Evolutionary conservation across 64 coral and sea anemone species (phyloP).

Genomic region (Catalaphyllia jardinei): DNA sequence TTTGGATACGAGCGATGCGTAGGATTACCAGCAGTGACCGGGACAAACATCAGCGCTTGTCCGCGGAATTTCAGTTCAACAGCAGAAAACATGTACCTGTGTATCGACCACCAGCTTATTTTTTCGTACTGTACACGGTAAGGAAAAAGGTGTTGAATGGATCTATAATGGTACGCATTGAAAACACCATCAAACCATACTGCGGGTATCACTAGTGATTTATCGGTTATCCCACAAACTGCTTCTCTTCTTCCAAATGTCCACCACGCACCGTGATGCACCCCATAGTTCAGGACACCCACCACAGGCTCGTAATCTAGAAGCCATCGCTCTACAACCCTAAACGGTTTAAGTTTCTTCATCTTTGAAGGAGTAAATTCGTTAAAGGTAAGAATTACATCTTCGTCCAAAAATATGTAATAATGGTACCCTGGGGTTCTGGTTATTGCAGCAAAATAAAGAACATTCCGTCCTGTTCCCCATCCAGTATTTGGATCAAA

Average conservation of each 20-base stretch:
- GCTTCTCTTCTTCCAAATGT: background rate
- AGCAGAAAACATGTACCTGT: constrained; percentile 1
- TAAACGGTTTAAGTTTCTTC: constrained; percentile 3
- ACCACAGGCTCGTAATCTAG: constrained; percentile 53
- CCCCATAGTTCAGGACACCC: constrained; percentile 21
- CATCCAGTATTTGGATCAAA: constrained; percentile 38
- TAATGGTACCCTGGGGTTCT: constrained; percentile 32
- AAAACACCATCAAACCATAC: constrained; percentile 53
- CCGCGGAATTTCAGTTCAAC: constrained; percentile 19
- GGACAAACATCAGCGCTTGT: constrained; percentile 28
- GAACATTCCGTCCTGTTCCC: constrained; percentile 51
- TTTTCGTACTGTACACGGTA: constrained; percentile 11
- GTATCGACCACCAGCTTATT: constrained; percentile 12
- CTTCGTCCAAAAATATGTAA: constrained; percentile 61
- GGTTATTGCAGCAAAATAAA: constrained; percentile 8
- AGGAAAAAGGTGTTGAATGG: constrained; percentile 29
- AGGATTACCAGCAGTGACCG: background rate
- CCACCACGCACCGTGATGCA: background rate
- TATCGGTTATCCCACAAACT: constrained; percentile 18
- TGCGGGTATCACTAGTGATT: constrained; percentile 13
- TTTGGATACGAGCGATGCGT: background rate
- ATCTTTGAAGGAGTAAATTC: background rate
- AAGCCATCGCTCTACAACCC: constrained; percentile 44
- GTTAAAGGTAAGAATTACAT: constrained; percentile 25
- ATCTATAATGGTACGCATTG: constrained; percentile 51